Evolutionary conservation across 2,888 invertebrate genomes (phyloP).

Genomic region (Miltochrista miniata): DNA sequence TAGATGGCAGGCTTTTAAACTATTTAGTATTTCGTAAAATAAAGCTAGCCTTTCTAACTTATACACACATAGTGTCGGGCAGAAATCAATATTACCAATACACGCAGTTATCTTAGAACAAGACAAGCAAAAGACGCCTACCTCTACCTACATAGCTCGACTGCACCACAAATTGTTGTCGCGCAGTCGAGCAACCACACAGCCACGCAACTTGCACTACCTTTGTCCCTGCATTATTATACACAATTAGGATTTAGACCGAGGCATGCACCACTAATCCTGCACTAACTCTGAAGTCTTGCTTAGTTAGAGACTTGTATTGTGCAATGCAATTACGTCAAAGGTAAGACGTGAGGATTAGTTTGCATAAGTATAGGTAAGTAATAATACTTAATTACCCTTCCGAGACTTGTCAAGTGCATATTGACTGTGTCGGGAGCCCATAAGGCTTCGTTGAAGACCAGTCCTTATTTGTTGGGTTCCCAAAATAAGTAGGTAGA

Average conservation of each 20-base stretch:
- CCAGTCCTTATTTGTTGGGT: not conserved
- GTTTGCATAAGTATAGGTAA: not conserved
- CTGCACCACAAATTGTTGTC: conserved; percentile 69
- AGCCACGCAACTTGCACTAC: conserved; percentile 52
- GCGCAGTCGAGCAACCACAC: conserved; percentile 55
- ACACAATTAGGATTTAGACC: conserved; percentile 72
- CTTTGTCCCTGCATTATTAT: conserved; percentile 71
- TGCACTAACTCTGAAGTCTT: conserved; percentile 52
- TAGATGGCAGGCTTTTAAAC: too few relatives aligned
- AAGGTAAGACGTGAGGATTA: conserved; percentile 14
- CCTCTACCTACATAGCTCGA: conserved; percentile 48
- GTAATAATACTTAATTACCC: not conserved
- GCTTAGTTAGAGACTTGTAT: conserved; percentile 47
- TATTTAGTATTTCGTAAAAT: too few relatives aligned
- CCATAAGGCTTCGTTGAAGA: not conserved
- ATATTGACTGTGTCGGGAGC: too few relatives aligned
- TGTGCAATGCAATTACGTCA: conserved; percentile 26
- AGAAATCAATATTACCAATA: too few relatives aligned
- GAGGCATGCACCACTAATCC: conserved; percentile 68
- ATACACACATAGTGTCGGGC: too few relatives aligned
- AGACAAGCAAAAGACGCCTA: too few relatives aligned
- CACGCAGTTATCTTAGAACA: too few relatives aligned
- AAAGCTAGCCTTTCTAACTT: too few relatives aligned
- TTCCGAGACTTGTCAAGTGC: too few relatives aligned
- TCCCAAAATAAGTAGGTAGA: too few relatives aligned